Evolutionary conservation across 2,797 vertebrate species (phyloP), one percentile per base, ranked within the genome.

Genomic region (Choloepus didactylus): DNA sequence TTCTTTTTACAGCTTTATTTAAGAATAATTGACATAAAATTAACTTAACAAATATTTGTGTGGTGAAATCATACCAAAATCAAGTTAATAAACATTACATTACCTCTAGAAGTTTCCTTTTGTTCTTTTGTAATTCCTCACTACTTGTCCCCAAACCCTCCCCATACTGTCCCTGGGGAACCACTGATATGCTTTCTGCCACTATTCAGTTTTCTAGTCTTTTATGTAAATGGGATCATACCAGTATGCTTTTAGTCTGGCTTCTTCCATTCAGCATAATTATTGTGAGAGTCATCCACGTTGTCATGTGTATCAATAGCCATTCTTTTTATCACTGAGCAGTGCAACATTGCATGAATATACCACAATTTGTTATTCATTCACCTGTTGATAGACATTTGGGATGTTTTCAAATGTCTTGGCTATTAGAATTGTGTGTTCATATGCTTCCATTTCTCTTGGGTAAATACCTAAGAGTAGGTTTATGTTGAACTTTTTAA

Each of bases 1-100:
- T 62, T 88, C 59, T 66, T 84, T 91, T 79, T 59, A 64, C 6
- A 89, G 3, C 87, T 93, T 66, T 83, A 41, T 25, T 69, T 44
- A 85, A 56, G 27, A 95, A 29, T 27, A 92, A 84, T 51, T 49
- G 51, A 56, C 10, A 46, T 23, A 8, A 8, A 84, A 14, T 60
- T 76, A 88, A 77, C 9, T 31, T 86, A 16, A 64, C 31, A 79
- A 67, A 19, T 49, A 29, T 38, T 44, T 44, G 46, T 70, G 2
- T 49, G 66, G 49, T 73, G 23, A 92, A 92, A 64, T 41, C 41
- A 67, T 9, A 41, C n/a, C 49, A 82, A 8, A 86, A 62, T 23
- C 18, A 59, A 77, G 25, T 19, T 72, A 87, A n/a, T 79, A 66
- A 70, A 60, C 27, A n/a, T 56, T 75, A 38, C 87, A 8, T 49